These are phyloP conservation scores for Ophraella communa DNA, from an alignment of 2,888 invertebrate species.

Conservation along the genomic window DNA sequence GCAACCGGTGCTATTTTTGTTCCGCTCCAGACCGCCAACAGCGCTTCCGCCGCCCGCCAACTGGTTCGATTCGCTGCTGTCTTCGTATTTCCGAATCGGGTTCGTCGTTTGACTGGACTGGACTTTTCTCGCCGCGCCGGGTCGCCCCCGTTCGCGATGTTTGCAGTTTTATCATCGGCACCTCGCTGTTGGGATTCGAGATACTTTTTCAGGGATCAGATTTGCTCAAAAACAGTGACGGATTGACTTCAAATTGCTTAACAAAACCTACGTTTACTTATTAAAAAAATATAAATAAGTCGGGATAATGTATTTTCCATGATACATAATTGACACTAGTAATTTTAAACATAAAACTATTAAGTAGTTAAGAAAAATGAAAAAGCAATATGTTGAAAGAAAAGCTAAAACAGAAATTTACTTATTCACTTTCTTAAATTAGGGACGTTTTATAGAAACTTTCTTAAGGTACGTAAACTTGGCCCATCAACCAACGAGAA, in stretches of 20 bases:
- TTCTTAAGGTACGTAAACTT: too few species aligned
- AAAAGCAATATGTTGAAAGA: too few species aligned
- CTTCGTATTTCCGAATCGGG: too few species aligned
- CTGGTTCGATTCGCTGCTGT: slow-evolving; percentile 17
- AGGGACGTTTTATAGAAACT: too few species aligned
- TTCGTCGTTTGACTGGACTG: slow-evolving; percentile 1
- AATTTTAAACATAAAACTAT: too few species aligned
- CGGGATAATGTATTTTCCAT: too few species aligned
- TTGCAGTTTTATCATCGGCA: slow-evolving; percentile 1
- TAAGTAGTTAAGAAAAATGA: too few species aligned
- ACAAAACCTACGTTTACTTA: not conserved
- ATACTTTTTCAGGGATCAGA: not conserved
- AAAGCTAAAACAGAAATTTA: too few species aligned
- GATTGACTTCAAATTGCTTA: not conserved
- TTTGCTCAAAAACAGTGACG: not conserved
- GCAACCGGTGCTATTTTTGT: slow-evolving; percentile 53
- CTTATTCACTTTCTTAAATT: too few species aligned
- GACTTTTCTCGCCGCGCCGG: not conserved
- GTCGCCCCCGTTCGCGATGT: not conserved
- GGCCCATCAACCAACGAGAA: too few species aligned
- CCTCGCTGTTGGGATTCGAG: not conserved
- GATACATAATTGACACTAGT: too few species aligned
- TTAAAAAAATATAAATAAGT: too few species aligned
- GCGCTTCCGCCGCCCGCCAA: slow-evolving; percentile 27
- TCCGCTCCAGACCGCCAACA: slow-evolving; percentile 58